Conservation (phyloP, 2,888 invertebrate species). For the Theodoxus fluviatilis region DNA sequence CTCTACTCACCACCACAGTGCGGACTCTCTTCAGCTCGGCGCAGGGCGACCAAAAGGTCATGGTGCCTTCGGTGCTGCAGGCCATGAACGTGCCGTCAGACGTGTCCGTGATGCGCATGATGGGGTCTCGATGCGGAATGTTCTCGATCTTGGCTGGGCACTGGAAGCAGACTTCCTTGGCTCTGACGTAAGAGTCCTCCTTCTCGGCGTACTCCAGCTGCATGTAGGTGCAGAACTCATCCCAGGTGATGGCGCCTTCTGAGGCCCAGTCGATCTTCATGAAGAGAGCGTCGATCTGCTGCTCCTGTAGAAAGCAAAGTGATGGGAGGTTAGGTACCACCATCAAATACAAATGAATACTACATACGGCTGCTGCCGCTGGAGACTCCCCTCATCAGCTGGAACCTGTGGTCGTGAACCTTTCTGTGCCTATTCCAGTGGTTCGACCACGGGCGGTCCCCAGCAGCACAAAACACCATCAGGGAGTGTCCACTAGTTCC, state of each 20-base stretch:
- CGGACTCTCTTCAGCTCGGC: constrained; percentile 58
- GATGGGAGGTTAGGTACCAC: no score
- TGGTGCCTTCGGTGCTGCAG: constrained; percentile 64
- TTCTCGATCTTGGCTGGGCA: constrained; percentile 62
- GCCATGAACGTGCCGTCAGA: constrained; percentile 63
- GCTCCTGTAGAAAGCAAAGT: constrained; percentile 42
- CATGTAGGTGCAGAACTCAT: constrained; percentile 67
- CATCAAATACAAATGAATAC: no score
- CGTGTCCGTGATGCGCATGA: constrained; percentile 60
- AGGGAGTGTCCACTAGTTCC: no score
- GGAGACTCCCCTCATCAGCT: no score
- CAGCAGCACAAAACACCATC: no score
- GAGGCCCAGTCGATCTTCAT: constrained; percentile 66
- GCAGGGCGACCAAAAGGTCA: constrained; percentile 63
- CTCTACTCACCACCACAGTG: constrained; percentile 57
- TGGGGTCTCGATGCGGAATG: constrained; percentile 62
- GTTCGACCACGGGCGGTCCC: no score
- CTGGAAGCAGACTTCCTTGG: constrained; percentile 61
- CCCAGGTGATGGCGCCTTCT: constrained; percentile 64
- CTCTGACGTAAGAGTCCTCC: constrained; percentile 61
- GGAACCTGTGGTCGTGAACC: no score
- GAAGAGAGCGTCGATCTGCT: constrained; percentile 63
- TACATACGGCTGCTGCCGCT: no score
- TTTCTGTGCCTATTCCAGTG: no score
- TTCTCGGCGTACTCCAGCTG: constrained; percentile 66